Evolutionary conservation across 2,888 invertebrate species (phyloP).

Genomic region (Cybosia mesomella): DNA sequence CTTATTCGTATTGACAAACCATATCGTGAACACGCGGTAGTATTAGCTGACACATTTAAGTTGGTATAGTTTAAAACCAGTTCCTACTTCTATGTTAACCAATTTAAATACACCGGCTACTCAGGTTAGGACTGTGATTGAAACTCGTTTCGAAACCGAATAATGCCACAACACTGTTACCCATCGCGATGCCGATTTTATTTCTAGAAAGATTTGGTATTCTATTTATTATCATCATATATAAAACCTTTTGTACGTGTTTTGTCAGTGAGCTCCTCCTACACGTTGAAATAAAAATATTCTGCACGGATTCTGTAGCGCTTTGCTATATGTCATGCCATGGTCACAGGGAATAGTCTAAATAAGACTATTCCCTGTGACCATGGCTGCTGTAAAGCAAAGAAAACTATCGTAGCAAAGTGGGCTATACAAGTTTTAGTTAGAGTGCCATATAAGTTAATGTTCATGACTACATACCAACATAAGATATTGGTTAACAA

Average conservation of each 20-base stretch:
- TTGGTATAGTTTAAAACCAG: background rate
- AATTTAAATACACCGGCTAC: background rate
- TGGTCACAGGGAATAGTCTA: no score
- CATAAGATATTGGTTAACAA: no score
- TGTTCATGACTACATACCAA: no score
- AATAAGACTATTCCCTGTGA: background rate
- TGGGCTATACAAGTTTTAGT: no score
- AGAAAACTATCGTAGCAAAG: background rate
- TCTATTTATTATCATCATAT: background rate
- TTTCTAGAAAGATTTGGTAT: background rate
- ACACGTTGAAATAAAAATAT: background rate
- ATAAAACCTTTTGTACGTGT: background rate
- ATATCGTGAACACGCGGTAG: background rate
- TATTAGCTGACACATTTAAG: background rate
- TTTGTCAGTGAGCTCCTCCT: constrained; percentile 4
- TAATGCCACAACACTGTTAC: background rate
- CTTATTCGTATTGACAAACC: background rate
- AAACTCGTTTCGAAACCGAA: background rate
- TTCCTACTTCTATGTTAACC: background rate
- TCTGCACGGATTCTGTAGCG: background rate
- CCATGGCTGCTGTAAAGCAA: background rate
- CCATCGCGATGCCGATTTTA: background rate
- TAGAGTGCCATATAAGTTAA: no score
- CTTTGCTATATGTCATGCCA: background rate
- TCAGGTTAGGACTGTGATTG: background rate